Evolutionary conservation across 2,797 vertebrate species (phyloP), one percentile per base, ranked within the genome.

Genomic region (Phrynocephalus forsythii): DNA sequence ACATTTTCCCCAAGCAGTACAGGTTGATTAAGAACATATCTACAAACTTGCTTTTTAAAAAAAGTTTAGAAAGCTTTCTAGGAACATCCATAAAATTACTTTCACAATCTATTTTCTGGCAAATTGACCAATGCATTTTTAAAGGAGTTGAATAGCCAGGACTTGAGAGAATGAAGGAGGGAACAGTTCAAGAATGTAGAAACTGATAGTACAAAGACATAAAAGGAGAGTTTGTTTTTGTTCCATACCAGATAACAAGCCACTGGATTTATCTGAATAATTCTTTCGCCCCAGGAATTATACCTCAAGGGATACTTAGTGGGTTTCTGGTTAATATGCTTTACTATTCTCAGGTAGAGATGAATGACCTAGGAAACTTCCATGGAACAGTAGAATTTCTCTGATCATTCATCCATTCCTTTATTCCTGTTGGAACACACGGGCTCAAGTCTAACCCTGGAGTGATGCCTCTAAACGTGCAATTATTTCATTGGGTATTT

Each of bases 1-100:
- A 79, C 52, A 26, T 89, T 88, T 56, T 94, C 89, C 84, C 95
- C 90, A 3, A 89, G 91, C 89, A 93, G 86, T 68, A 85, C 77
- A 88, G 77, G 82, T 77, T 71, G 72, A 22, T 83, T 75, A 81
- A 78, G 72, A 48, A 87, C 84, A 73, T 13, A 60, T 75, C 82
- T 71, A 84, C 6, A 6, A 26, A 78, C 1, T 71, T 71, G 48
- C 48, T 73, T 78, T 82, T 88, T 88, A 72, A n/a, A 56, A 56
- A 82, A 44, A 24, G 6, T 11, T 38, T 75, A 84, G 78, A 38
- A 90, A 91, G 69, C 66, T 56, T 66, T 81, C 28, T 48, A 92
- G 24, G 28, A 33, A 0, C 22, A 72, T 82, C 56, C 84, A 91
- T 79, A 86, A 89, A 79, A 48, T 28, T 79, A 22, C 30, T 69